These are phyloP conservation scores for Lutra lutra DNA, from an alignment of 2,797 vertebrate genomes.

Conservation along the genomic window DNA sequence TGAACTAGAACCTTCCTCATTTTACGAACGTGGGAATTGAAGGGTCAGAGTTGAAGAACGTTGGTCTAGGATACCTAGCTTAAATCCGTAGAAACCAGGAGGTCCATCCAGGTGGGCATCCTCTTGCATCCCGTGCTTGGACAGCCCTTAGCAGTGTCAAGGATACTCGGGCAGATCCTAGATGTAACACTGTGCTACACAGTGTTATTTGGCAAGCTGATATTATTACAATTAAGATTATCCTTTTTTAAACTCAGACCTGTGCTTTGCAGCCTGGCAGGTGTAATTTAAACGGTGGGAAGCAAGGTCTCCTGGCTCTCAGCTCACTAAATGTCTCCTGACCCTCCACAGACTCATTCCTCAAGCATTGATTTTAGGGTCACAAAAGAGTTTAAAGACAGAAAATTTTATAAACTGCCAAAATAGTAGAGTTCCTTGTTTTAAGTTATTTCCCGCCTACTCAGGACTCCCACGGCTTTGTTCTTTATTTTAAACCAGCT, in stretches of 20 bases:
- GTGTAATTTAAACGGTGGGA: too few relatives aligned
- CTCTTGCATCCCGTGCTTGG: fast-evolving
- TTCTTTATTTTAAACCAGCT: neutral
- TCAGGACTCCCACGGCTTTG: neutral
- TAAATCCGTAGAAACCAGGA: too few relatives aligned
- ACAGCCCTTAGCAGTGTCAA: fast-evolving
- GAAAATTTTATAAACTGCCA: neutral
- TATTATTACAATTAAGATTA: neutral
- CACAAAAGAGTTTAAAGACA: neutral
- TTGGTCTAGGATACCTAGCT: neutral
- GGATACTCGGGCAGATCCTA: too few relatives aligned
- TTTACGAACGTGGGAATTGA: fast-evolving
- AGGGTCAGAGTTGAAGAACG: too few relatives aligned
- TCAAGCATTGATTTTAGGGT: neutral
- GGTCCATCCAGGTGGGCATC: fast-evolving
- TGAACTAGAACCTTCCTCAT: neutral
- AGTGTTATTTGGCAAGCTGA: too few relatives aligned
- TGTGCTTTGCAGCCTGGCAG: fast-evolving
- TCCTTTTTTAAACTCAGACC: too few relatives aligned
- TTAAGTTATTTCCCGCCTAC: neutral
- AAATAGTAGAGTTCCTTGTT: neutral
- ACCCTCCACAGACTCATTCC: fast-evolving
- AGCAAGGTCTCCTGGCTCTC: neutral
- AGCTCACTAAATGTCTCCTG: neutral
- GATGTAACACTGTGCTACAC: fast-evolving